phyloP scores from a whole-genome alignment of 2,888 invertebrate genomes.

The Drosophila aldrichi region DNA sequence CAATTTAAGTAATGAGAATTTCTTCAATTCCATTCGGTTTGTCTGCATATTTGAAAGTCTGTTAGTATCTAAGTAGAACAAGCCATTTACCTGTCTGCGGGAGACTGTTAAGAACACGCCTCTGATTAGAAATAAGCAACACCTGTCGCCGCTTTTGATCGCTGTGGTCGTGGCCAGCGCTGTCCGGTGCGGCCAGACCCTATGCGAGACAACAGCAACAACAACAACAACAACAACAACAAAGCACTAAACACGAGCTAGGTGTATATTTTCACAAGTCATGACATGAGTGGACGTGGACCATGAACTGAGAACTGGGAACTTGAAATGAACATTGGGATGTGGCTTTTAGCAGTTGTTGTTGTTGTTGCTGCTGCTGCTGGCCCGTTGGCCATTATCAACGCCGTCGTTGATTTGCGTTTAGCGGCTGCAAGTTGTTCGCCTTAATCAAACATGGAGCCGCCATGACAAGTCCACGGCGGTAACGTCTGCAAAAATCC shows the following conservation, averaged over 20 bases:
- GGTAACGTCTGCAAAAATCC: conserved; percentile 56
- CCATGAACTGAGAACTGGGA: conserved; percentile 20
- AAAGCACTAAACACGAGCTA: conserved; percentile 41
- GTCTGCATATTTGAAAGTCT: conserved; percentile 43
- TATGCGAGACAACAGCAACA: conserved; percentile 14
- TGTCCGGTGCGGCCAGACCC: conserved; percentile 39
- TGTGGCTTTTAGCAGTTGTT: conserved; percentile 23
- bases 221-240: not conserved
- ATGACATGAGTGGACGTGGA: conserved; percentile 62
- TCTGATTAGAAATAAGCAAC: conserved; percentile 74
- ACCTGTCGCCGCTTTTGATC: conserved; percentile 73
- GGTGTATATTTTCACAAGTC: conserved; percentile 80
- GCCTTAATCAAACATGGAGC: conserved; percentile 76
- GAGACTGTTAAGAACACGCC: conserved; percentile 67
- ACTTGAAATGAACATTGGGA: conserved; percentile 26
- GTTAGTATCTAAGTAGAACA: conserved; percentile 71
- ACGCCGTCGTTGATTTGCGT: conserved; percentile 76
- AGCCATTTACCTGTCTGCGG: conserved; percentile 72
- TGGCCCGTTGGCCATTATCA: conserved; percentile 70
- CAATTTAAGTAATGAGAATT: conserved; percentile 51
- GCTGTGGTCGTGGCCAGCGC: conserved; percentile 43
- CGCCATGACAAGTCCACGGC: conserved; percentile 56
- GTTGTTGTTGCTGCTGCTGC: not conserved
- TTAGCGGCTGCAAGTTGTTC: conserved; percentile 59
- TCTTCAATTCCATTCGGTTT: conserved; percentile 25